Conservation (phyloP, 2,113 vertebrate genomes). For the Clupea harengus region DNA sequence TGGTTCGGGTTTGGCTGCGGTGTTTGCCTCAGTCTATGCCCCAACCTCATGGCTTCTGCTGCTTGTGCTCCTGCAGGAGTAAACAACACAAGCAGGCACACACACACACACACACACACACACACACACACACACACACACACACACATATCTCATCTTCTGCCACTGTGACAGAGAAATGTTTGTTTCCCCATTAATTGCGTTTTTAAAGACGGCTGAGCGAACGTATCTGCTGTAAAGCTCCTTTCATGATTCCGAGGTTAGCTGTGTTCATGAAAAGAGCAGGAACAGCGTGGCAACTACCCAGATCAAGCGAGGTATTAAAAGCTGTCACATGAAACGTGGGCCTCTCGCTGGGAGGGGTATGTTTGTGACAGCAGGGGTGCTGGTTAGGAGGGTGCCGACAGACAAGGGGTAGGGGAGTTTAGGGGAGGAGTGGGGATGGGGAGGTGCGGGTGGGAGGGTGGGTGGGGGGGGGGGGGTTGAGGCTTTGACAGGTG, state of each 20-base stretch:
- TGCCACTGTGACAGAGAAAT: constrained; percentile 32
- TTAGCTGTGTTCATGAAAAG: constrained; percentile 27
- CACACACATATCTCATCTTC: neutral
- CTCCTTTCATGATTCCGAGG: constrained; percentile 43
- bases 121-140: constrained; percentile 5
- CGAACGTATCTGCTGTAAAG: neutral
- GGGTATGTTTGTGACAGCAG: constrained; percentile 45
- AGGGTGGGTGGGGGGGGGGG: neutral
- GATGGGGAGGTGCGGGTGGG: neutral
- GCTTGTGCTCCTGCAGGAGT: neutral
- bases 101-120: neutral
- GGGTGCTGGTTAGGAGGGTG: constrained; percentile 13
- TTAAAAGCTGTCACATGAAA: constrained; percentile 54
- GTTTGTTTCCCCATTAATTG: constrained; percentile 45
- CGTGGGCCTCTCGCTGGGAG: constrained; percentile 31
- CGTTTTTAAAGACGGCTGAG: neutral
- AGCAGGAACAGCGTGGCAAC: constrained; percentile 25
- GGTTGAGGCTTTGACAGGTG: constrained; percentile 29
- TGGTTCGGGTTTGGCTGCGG: neutral
- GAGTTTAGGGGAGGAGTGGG: neutral
- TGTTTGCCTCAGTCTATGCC: neutral
- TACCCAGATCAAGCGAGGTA: constrained; percentile 40
- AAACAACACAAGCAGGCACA: constrained; percentile 23
- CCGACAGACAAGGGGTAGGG: neutral
- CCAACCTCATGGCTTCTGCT: neutral